Base-by-base conservation (phyloP, 1,140 invertebrate genomes). In the Adelges cooleyi region DNA sequence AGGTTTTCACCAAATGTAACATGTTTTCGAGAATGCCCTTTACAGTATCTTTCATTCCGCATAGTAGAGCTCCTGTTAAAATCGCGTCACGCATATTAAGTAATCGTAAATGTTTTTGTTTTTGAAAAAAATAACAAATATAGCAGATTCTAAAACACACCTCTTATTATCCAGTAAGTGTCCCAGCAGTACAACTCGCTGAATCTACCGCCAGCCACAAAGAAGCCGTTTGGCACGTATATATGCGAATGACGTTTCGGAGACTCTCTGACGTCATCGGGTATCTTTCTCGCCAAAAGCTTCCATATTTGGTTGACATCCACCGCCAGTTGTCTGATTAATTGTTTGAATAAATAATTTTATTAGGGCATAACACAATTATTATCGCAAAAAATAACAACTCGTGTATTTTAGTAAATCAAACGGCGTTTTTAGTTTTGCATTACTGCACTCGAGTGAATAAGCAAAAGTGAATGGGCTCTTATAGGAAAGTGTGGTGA, bases 181-280 rank as follows among this genome's bases (percentile, higher is more conserved):
- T 93, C 89, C 89, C 90, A 93, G 71, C 92, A 93, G 73, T 92
- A 92, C 51, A 87, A 77, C 71, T 89, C 86, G 9, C 48, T 20
- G 72, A 94, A 94, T 54, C 89, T 77, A 5, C 90, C 90, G 9
- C 91, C 90, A 4, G 91, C 90, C 22, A 92, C 81, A n/a, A 93
- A 82, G 68, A 91, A 87, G 33, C 68, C 27, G 6, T 66, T 46
- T 5, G 65, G 65, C 17, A 66, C 50, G 25, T 66, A 66, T 56
- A 92, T 81, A 62, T 89, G 76, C 66, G 88, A 89, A 68, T 84
- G 82, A 17, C 75, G 76, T 15, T 84, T 77, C 0, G 81, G 82
- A 71, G 86, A 69, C 2, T 74, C 59, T 1, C 72, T 66, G 0
- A 92, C 85, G 56, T 84, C 80, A 0, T 75, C 67, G 27, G 79